These are phyloP conservation scores for Bombus pyrosoma DNA, from an alignment of 1,140 invertebrate species.

Conservation along the genomic window DNA sequence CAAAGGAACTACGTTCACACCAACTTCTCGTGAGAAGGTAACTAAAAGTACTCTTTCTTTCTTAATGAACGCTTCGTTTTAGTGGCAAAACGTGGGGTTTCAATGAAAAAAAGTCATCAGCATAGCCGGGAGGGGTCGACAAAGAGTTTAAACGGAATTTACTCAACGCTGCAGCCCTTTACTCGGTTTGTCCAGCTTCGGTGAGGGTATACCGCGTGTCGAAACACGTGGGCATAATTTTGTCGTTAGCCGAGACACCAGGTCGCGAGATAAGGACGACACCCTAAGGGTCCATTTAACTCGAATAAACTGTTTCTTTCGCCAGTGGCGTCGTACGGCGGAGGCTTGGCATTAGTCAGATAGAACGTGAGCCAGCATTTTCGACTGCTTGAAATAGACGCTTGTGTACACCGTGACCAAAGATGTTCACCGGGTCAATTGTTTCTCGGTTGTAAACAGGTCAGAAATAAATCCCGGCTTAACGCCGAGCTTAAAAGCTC, in stretches of 20 bases:
- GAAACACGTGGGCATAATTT: conserved; percentile 30
- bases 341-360: conserved; percentile 53
- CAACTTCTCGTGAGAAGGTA: not conserved
- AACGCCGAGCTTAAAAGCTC: conserved; percentile 78
- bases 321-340: conserved; percentile 32
- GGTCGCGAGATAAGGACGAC: conserved; percentile 42
- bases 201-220: too few species aligned
- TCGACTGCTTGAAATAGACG: conserved; percentile 60
- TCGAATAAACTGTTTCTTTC: conserved; percentile 65
- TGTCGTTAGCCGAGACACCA: not conserved
- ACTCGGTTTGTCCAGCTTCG: too few species aligned
- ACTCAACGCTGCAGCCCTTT: not conserved
- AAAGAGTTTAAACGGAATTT: conserved; percentile 1
- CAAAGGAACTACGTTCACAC: not conserved
- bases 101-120: not conserved
- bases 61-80: not conserved
- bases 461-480: conserved; percentile 78
- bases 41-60: not conserved
- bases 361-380: conserved; percentile 25
- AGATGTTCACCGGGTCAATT: conserved; percentile 70
- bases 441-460: conserved; percentile 76
- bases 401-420: conserved; percentile 37
- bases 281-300: conserved; percentile 57
- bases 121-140: not conserved
- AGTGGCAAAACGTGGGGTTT: not conserved